Conservation (phyloP, 2,113 vertebrate genomes). For the Semicossyphus pulcher region DNA sequence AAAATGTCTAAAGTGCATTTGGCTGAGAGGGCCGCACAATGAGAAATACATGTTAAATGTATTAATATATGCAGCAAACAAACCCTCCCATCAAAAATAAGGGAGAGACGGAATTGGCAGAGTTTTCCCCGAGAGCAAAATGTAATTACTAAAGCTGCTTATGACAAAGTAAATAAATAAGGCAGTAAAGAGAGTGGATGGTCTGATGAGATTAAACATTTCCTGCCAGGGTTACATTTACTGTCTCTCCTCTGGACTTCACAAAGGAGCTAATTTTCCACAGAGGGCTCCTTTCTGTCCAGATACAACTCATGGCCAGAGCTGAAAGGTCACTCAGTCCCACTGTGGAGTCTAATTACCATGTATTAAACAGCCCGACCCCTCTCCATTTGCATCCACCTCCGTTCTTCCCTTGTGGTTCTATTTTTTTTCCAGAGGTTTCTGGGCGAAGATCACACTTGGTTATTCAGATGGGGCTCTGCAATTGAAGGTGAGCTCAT, state of each 20-base stretch:
- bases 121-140: too few relatives aligned
- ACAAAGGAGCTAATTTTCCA: constrained; percentile 40
- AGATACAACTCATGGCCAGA: not conserved
- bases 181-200: constrained; percentile 27
- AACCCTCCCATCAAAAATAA: too few relatives aligned
- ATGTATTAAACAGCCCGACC: constrained; percentile 60
- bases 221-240: constrained; percentile 23
- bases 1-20: constrained; percentile 64
- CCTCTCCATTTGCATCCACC: constrained; percentile 70
- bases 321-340: constrained; percentile 63
- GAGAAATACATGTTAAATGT: constrained; percentile 58
- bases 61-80: too few relatives aligned
- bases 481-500: not conserved
- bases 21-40: constrained; percentile 61
- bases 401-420: constrained; percentile 37
- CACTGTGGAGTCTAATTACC: constrained; percentile 63
- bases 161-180: constrained; percentile 67
- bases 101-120: too few relatives aligned
- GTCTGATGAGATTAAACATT: constrained; percentile 54
- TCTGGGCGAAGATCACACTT: constrained; percentile 40
- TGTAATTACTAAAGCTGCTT: constrained; percentile 74
- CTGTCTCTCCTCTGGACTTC: constrained; percentile 33
- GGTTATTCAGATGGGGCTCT: not conserved
- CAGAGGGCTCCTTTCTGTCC: constrained; percentile 23
- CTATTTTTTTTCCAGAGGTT: constrained; percentile 39